Evolutionary conservation across 2,113 vertebrate genomes (phyloP).

Genomic region (Erythrolamprus reginae): DNA sequence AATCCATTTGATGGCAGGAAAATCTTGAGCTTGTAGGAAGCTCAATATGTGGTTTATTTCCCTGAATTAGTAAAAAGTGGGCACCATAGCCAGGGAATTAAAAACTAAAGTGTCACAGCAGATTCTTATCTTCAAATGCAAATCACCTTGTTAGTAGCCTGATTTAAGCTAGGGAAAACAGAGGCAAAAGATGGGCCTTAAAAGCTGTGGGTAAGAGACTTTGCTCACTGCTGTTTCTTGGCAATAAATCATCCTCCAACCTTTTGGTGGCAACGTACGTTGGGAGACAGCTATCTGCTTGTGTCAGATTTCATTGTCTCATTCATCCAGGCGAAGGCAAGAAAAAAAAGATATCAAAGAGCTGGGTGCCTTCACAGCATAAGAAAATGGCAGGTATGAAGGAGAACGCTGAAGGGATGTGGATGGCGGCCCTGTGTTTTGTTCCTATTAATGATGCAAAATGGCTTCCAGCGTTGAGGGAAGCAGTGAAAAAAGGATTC

Average conservation of each 20-base stretch:
- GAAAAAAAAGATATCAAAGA: not conserved
- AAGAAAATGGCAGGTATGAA: not conserved
- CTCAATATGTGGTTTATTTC: not conserved
- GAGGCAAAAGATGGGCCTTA: not conserved
- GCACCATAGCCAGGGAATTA: not conserved
- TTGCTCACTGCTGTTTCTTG: not conserved
- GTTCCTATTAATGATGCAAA: slow-evolving; percentile 7
- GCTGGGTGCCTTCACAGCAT: not conserved
- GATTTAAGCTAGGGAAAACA: not conserved
- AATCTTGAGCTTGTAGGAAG: not conserved
- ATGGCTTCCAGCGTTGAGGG: not conserved
- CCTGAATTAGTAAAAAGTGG: not conserved
- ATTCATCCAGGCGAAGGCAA: not conserved
- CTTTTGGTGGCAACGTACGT: not conserved
- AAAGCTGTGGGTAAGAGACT: not conserved
- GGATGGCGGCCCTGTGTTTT: not conserved
- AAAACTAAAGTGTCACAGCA: not conserved
- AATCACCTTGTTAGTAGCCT: not conserved
- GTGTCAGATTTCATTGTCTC: not conserved
- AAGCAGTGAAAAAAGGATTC: not conserved
- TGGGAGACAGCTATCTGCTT: not conserved
- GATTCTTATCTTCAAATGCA: not conserved
- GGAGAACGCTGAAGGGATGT: slow-evolving; percentile 3
- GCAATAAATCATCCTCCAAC: not conserved
- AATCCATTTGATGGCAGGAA: not conserved